Base-by-base conservation (phyloP, 2,113 vertebrate genomes). In the Ptyas mucosa region DNA sequence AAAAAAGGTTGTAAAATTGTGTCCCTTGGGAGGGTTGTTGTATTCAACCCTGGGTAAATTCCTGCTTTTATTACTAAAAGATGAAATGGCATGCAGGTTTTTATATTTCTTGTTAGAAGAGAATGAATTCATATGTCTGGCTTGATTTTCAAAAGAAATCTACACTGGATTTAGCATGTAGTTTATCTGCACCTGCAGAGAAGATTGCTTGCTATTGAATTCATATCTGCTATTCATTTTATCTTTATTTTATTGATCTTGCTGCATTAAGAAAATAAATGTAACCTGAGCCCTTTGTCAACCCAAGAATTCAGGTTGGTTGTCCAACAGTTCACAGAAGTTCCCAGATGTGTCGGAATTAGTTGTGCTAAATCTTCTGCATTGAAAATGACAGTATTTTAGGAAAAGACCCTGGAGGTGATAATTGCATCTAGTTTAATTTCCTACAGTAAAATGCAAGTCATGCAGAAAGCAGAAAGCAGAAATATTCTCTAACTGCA, bases 401-500 rank as follows among this genome's bases (percentile, higher is more conserved):
- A 53, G 14, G 24, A 53, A 69, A 53, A n/a, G 26, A 21, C 39
- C 23, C 23, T 3, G 3, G 61, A 23, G 85, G 85, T 3, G 43
- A 0, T 26, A 91, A 91, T 10, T 12, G 92, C 20, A 89, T n/a
- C 39, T 54, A 8, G 8, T 91, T 89, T 58, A 54, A 87, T 85
- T 20, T 86, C 55, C 81, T 61, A 61, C 54, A 61, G 43, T 53
- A 51, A 64, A 8, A 29, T 52, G 46, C 52, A 87, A 88, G 39
- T 18, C 85, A 34, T 8, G 23, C 54, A 51, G 52, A 85, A 87
- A 4, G 81, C 29, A 23, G 9, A 23, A 39, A 89, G 51, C 29
- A 94, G 93, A 95, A 85, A 89, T 86, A 90, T 88, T 85, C 34
- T 55, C 43, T 58, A 75, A 53, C 26, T 90, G 26, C 57, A 58